These are phyloP conservation scores for Cirrhinus mrigala DNA, from an alignment of 2,797 vertebrate genomes.

Conservation along the genomic window DNA sequence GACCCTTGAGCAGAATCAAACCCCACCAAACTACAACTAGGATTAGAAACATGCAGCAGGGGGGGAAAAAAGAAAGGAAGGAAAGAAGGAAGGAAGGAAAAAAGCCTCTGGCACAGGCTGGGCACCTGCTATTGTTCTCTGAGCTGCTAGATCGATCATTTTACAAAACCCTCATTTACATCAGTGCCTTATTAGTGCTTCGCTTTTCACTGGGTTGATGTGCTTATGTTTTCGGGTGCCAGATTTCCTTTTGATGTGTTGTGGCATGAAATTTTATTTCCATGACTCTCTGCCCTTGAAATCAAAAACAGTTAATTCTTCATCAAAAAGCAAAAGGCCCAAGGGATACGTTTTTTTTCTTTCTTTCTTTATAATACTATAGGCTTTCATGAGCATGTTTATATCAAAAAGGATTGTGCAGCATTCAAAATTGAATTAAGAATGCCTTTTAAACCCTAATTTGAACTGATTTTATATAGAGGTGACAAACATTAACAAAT, in stretches of 20 bases:
- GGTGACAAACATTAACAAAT: not conserved
- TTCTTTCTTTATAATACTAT: conserved; percentile 8
- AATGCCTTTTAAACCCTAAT: not conserved
- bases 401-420: not conserved
- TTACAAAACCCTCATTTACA: conserved; percentile 46
- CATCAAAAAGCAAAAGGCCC: conserved; percentile 31
- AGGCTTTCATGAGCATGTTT: conserved; percentile 3
- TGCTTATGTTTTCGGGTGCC: conserved; percentile 46
- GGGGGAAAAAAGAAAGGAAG: not conserved
- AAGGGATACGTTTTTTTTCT: not conserved
- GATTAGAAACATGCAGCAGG: conserved; percentile 46
- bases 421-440: conserved; percentile 9
- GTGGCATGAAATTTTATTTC: conserved; percentile 43
- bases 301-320: conserved; percentile 41
- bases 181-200: conserved; percentile 52
- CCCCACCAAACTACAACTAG: conserved; percentile 24
- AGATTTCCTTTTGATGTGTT: conserved; percentile 44
- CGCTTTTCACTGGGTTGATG: conserved; percentile 36
- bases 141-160: conserved; percentile 48
- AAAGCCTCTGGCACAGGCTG: conserved; percentile 32
- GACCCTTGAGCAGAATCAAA: conserved; percentile 44
- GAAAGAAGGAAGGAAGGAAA: not conserved
- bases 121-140: conserved; percentile 39
- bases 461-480: not conserved
- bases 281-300: conserved; percentile 33